phyloP scores from a whole-genome alignment of 2,113 vertebrate genomes.

The Cyanocitta stelleri region DNA sequence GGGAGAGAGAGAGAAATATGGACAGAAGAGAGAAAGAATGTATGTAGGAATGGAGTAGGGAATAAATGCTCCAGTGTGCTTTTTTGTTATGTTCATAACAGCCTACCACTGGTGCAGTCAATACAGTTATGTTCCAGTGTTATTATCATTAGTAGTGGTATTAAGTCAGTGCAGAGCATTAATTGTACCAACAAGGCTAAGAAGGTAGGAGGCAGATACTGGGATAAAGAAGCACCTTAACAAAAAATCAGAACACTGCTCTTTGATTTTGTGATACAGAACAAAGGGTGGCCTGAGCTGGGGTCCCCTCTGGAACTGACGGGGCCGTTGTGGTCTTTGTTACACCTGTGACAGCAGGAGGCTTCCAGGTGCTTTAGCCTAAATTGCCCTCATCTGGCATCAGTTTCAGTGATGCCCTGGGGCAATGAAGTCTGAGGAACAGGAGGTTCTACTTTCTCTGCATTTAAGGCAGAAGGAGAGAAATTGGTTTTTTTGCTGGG shows the following conservation, averaged over 20 bases:
- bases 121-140: neutral
- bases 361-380: neutral
- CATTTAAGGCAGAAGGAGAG: neutral
- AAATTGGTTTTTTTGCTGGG: accelerated
- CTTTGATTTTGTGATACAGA: neutral
- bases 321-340: neutral
- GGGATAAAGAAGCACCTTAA: neutral
- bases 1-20: neutral
- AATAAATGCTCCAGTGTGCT: neutral
- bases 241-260: neutral
- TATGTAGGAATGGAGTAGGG: neutral
- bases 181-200: neutral
- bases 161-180: neutral
- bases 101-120: neutral
- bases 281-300: accelerated
- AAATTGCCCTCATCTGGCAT: neutral
- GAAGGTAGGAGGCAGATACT: neutral
- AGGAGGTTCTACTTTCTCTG: neutral
- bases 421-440: neutral
- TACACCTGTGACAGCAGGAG: neutral
- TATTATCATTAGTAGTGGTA: neutral
- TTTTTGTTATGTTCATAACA: neutral
- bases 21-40: neutral
- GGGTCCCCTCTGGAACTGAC: neutral
- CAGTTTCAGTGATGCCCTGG: neutral